These are phyloP conservation scores for Hemibagrus guttatus DNA, from an alignment of 2,797 vertebrate genomes.

Conservation along the genomic window DNA sequence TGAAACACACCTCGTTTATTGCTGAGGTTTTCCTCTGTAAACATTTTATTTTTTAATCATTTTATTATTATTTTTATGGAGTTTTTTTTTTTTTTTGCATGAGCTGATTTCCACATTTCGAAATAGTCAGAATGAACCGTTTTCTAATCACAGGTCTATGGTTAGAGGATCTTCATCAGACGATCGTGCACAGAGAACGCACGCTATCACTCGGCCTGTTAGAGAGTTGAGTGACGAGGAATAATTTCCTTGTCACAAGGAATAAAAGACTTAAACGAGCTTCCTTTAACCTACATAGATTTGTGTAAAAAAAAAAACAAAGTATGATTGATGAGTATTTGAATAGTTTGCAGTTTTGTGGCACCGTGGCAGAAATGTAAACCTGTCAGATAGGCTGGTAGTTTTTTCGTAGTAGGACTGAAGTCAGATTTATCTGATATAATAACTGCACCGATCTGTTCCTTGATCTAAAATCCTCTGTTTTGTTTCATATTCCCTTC, in stretches of 20 bases:
- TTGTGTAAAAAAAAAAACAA: background rate
- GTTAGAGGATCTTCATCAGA: background rate
- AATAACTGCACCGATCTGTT: background rate
- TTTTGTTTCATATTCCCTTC: background rate
- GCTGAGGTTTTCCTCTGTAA: background rate
- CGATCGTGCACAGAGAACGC: background rate
- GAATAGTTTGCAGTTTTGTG: background rate
- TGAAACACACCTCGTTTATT: background rate
- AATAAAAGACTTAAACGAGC: background rate
- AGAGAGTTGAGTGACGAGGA: background rate
- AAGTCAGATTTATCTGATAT: background rate
- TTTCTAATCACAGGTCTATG: background rate
- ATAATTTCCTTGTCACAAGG: background rate
- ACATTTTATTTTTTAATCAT: too few species aligned
- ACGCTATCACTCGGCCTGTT: background rate
- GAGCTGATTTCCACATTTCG: background rate
- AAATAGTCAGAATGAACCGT: background rate
- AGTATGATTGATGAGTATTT: background rate
- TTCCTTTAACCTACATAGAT: background rate
- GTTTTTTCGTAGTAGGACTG: background rate
- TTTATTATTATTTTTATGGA: too few species aligned
- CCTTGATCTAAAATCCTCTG: background rate
- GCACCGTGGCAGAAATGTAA: too few species aligned
- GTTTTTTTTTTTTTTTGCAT: too few species aligned
- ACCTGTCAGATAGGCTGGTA: background rate